phyloP scores from a whole-genome alignment of 1,140 invertebrate species.

The Zaprionus kolodkinae region DNA sequence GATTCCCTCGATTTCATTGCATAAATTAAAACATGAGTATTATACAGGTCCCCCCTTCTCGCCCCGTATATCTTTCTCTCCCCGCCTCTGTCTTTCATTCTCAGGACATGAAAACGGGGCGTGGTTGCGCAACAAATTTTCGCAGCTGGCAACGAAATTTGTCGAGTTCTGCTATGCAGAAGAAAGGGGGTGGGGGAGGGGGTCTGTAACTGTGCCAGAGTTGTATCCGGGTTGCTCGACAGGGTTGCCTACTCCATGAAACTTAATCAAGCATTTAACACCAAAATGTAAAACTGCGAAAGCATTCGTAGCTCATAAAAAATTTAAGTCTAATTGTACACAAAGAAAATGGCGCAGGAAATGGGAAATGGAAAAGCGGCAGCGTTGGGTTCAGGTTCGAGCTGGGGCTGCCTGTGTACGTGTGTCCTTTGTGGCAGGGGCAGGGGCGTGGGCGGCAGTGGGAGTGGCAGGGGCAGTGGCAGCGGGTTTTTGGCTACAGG shows the following conservation, averaged over 20 bases:
- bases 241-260: constrained; percentile 37
- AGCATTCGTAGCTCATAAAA: constrained; percentile 80
- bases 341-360: constrained; percentile 28
- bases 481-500: constrained; percentile 12
- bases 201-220: neutral
- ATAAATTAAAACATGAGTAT: constrained; percentile 55
- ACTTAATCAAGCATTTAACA: constrained; percentile 79
- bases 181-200: neutral
- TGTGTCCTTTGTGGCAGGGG: constrained; percentile 19
- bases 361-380: constrained; percentile 17
- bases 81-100: neutral
- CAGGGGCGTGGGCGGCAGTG: too few species aligned
- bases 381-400: constrained; percentile 16
- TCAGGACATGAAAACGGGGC: constrained; percentile 59
- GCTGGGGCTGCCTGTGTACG: neutral
- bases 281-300: constrained; percentile 70
- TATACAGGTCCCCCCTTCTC: constrained; percentile 1
- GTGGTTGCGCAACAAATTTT: constrained; percentile 43
- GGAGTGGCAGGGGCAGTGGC: neutral
- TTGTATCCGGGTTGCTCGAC: neutral
- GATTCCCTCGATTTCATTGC: constrained; percentile 56
- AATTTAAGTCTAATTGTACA: constrained; percentile 76
- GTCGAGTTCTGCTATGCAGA: neutral
- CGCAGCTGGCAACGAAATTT: constrained; percentile 34
- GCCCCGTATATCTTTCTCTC: neutral